Conservation (phyloP, 2,888 invertebrate genomes). For the Lasius platythorax region DNA sequence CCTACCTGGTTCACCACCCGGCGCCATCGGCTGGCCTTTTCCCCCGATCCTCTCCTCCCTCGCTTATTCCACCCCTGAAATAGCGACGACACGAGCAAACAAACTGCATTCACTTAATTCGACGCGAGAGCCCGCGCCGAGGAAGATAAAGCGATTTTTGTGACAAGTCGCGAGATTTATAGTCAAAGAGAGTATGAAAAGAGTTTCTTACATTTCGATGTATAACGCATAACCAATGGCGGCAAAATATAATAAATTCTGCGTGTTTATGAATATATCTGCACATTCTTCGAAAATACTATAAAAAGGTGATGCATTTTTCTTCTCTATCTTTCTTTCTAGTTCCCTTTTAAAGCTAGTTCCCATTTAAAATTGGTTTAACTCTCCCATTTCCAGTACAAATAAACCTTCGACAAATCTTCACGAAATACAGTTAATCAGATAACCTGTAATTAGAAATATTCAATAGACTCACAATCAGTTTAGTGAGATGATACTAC, state of each 20-base stretch:
- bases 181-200: constrained; percentile 1
- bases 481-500: too few relatives aligned
- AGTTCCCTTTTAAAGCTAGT: not conserved
- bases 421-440: too few relatives aligned
- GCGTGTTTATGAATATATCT: not conserved
- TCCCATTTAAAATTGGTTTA: too few relatives aligned
- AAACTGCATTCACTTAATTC: constrained; percentile 77
- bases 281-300: not conserved
- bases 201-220: constrained; percentile 36
- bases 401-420: too few relatives aligned
- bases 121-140: constrained; percentile 59
- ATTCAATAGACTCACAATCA: too few relatives aligned
- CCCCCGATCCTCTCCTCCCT: constrained; percentile 23
- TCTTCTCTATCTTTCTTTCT: not conserved
- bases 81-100: constrained; percentile 71
- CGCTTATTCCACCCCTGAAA: constrained; percentile 65
- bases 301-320: not conserved
- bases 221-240: constrained; percentile 3
- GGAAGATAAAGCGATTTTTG: constrained; percentile 72
- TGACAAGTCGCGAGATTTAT: constrained; percentile 43
- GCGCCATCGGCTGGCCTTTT: constrained; percentile 52
- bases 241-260: constrained; percentile 1
- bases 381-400: too few relatives aligned
- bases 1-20: constrained; percentile 59
- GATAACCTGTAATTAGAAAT: too few relatives aligned